phyloP scores from a whole-genome alignment of 1,140 invertebrate species.

The Saccostrea echinata region DNA sequence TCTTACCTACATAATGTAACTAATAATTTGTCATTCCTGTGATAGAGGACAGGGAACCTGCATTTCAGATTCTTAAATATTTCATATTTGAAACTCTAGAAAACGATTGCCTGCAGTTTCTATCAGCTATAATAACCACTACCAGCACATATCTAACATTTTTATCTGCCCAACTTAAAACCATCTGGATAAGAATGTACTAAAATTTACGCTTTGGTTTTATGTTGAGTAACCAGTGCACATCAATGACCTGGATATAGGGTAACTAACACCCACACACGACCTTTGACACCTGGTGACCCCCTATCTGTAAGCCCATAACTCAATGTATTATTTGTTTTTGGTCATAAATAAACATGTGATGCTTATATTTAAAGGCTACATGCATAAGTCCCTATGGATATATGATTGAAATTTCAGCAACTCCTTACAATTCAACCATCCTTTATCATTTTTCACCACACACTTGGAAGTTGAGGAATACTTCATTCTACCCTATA shows the following conservation, averaged over 20 bases:
- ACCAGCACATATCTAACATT: no score
- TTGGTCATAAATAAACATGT: background rate
- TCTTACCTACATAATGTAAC: no score
- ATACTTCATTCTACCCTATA: background rate
- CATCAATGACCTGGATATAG: background rate
- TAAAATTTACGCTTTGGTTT: background rate
- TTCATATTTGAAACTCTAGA: no score
- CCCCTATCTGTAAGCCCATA: background rate
- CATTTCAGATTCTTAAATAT: no score
- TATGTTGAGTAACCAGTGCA: background rate
- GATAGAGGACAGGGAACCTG: no score
- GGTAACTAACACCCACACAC: constrained; percentile 9
- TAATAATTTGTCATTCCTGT: no score
- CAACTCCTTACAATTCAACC: background rate
- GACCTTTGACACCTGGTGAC: background rate
- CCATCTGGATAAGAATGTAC: no score
- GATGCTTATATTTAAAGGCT: background rate
- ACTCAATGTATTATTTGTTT: background rate
- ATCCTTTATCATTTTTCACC: background rate
- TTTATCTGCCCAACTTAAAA: no score
- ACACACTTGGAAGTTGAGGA: background rate
- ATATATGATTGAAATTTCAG: background rate
- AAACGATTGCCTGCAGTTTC: no score
- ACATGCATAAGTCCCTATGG: background rate
- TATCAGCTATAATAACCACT: no score